Evolutionary conservation across 2,888 invertebrate genomes (phyloP), one percentile per base, ranked within the genome.

Genomic region (Stenolophus ochropezus): DNA sequence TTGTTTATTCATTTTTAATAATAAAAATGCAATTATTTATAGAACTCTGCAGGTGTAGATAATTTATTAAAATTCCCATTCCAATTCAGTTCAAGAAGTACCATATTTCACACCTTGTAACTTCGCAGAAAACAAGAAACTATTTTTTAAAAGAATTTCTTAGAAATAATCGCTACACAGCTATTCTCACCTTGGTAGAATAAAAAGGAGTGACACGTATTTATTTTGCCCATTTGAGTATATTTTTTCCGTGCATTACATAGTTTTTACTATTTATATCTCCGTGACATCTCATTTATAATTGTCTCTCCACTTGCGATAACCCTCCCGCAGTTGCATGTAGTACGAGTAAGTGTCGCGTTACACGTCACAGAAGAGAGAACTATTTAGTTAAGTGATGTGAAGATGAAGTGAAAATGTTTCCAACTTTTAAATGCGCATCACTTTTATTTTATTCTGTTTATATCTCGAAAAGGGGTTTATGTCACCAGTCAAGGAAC

Each of bases 371-470:
- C 8, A 42, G 1, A 42, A 42, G 33, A 0, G 33, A 42, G 33
- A 56, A 56, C 56, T 56, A 23, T 56, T 56, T 56, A 56, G 56
- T 56, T 56, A 56, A 56, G 56, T 56, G 56, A 56, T 56, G 16
- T 21, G 56, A 56, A 20, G 56, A 21, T 21, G 21, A 21, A 56
- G 21, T 56, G 56, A 21, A 56, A n/a, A 56, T 56, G 21, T 56
- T 21, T 56, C 2, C 8, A 56, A 56, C 56, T 51, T 51, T 51
- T 16, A 51, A 51, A 16, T 16, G 51, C 14, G 51, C 18, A 51
- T 42, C 33, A 42, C 33, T 42, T 42, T 42, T 42, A 11, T 42
- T 42, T 42, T 42, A 42, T 42, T 42, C 33, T 42, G 33, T 42
- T 42, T 42, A 42, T 42, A 11, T 42, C 8, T 42, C 6, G 1